A percentile compares a stretch with the other conserved stretches of the same genome.
These are phyloP conservation scores for Microctenopoma lineatum DNA, from an alignment of 2,797 vertebrate genomes.

Conservation along the genomic window DNA sequence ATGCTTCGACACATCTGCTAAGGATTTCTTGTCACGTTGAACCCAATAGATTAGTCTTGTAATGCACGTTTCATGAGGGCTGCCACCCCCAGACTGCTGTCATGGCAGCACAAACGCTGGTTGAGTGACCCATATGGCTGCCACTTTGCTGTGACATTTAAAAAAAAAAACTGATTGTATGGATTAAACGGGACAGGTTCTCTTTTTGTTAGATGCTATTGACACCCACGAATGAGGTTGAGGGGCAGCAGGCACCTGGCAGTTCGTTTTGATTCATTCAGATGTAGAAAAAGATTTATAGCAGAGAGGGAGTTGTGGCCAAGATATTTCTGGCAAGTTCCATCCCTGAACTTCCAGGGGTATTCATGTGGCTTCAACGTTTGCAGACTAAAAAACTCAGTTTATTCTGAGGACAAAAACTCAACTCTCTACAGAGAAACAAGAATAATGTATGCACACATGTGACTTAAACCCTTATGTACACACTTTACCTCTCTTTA, in stretches of 20 bases:
- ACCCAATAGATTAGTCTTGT: constrained; percentile 12
- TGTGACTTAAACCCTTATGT: too few relatives aligned
- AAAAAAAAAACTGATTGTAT: constrained; percentile 7
- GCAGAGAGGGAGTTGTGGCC: constrained; percentile 8
- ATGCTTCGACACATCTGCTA: constrained; percentile 21
- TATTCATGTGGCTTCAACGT: constrained; percentile 18
- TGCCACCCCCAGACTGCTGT: constrained; percentile 7
- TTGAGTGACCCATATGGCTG: constrained; percentile 29
- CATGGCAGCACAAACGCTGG: constrained; percentile 38
- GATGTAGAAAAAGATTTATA: constrained; percentile 27
- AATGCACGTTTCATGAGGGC: constrained; percentile 36
- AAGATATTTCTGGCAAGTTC: constrained; percentile 35
- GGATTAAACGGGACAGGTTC: constrained; percentile 44
- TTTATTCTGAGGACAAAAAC: constrained; percentile 18
- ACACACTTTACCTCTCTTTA: constrained; percentile 32
- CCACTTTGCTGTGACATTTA: constrained; percentile 22
- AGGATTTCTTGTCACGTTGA: constrained; percentile 26
- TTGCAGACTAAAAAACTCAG: constrained; percentile 4
- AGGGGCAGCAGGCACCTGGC: constrained; percentile 16
- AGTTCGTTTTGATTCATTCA: constrained; percentile 30
- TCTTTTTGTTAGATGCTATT: constrained; percentile 20
- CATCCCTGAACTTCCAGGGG: constrained; percentile 15
- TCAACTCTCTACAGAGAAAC: constrained; percentile 4
- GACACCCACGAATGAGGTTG: constrained; percentile 26
- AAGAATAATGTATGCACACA: neutral